Evolutionary conservation across 2,113 vertebrate genomes (phyloP).

Genomic region (Egretta garzetta): DNA sequence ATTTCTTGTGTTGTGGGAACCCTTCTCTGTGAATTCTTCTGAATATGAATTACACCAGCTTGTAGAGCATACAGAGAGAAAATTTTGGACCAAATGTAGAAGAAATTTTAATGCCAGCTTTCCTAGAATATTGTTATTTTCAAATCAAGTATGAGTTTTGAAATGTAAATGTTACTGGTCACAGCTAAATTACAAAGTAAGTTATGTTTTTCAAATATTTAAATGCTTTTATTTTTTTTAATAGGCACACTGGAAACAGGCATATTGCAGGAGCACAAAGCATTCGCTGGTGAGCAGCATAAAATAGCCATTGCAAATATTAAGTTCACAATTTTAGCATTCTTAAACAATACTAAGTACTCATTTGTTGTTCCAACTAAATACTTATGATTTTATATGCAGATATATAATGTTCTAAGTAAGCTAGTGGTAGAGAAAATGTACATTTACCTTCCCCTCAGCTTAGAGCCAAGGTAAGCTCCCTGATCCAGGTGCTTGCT

Average conservation of each 20-base stretch:
- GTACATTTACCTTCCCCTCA: neutral
- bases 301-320: neutral
- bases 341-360: neutral
- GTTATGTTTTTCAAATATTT: neutral
- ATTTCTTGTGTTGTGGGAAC: neutral
- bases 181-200: neutral
- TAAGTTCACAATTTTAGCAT: neutral
- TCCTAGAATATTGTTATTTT: conserved; percentile 28
- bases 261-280: neutral
- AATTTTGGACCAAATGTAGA: neutral
- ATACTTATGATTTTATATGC: neutral
- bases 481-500: neutral
- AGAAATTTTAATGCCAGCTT: neutral
- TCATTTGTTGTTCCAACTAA: neutral
- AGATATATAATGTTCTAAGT: neutral
- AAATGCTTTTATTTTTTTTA: neutral
- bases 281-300: neutral
- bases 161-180: neutral
- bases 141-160: conserved; percentile 7
- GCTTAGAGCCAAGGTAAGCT: neutral
- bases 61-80: neutral
- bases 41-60: neutral
- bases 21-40: neutral
- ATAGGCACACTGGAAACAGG: neutral
- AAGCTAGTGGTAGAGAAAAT: neutral